Base-by-base conservation (phyloP, 1,140 invertebrate species). In the Anoplolepis gracilipes region DNA sequence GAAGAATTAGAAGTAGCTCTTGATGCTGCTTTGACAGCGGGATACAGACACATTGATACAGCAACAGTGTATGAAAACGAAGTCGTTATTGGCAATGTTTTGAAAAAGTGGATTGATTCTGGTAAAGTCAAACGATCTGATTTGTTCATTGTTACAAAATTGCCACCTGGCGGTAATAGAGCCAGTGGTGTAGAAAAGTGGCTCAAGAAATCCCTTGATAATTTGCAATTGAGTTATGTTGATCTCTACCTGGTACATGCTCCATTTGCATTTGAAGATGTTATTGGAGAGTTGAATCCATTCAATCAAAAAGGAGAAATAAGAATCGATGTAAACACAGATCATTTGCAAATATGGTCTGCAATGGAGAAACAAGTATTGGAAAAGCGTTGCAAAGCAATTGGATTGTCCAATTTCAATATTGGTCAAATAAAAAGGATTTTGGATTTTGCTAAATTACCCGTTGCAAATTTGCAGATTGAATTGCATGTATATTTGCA, bases 341-440 rank as follows among this genome's bases (percentile, higher is more conserved):
- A 98, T 94, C 96, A 97, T 92, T 88, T 96, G 22, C 96, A 95
- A n/a, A 94, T 96, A 73, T 98, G 97, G 97, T 96, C 96, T 95
- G 96, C 95, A 92, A 97, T 98, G 97, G 97, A 98, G 93, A 92
- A 92, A 65, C 91, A 97, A 93, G 94, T 96, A 11, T 94, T 95
- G 33, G 95, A 95, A 16, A 97, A 97, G 39, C 94, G 96, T 25
- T 93, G 96, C 7, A 96, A 96, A 90, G 96, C 97, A 0, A 97
- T 98, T 87, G 97, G 97, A 0, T 84, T 98, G 5, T 98, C 97
- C 0, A 98, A 98, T 92, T 98, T 98, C 88, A 98, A 97, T 92
- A 95, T 96, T 55, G 90, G 92, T 11, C 97, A 98, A 94, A 97
- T 98, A 76, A 90, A 95, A 22, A 95, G 95, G 79, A 95, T 98